Conservation (phyloP, 2,797 vertebrate genomes). For the Enteromius thamalakanensis region DNA sequence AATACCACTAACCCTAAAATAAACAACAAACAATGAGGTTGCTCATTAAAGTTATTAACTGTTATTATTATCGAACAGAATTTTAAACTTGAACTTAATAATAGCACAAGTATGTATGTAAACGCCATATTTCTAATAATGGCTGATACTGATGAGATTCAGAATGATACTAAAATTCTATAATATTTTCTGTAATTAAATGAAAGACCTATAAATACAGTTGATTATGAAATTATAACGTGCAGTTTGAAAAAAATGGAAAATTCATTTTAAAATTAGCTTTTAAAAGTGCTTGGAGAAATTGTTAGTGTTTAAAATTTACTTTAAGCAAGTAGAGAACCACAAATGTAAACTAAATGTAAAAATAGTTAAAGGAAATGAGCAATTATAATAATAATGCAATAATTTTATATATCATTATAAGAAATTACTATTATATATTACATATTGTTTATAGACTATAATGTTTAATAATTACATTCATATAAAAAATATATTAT, state of each 20-base stretch:
- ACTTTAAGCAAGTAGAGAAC: not conserved
- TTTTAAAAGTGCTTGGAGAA: not conserved
- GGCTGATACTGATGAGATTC: not conserved
- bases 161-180: not conserved
- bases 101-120: not conserved
- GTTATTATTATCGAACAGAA: not conserved
- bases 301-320: not conserved
- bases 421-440: not conserved
- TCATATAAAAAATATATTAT: not conserved
- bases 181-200: not conserved
- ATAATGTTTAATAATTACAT: not conserved
- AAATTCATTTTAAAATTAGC: not conserved
- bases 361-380: not conserved
- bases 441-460: not conserved
- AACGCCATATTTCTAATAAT: not conserved
- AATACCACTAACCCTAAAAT: constrained; percentile 61
- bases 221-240: no score
- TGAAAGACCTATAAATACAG: not conserved
- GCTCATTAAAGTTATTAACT: not conserved
- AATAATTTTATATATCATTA: not conserved
- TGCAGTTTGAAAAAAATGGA: not conserved
- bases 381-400: not conserved
- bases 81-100: not conserved
- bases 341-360: not conserved
- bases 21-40: constrained; percentile 52